Percentiles rank a stretch among this genome's conserved stretches.
Conservation (phyloP, 2,888 invertebrate genomes). For the Trypoxylon attenuatum region DNA sequence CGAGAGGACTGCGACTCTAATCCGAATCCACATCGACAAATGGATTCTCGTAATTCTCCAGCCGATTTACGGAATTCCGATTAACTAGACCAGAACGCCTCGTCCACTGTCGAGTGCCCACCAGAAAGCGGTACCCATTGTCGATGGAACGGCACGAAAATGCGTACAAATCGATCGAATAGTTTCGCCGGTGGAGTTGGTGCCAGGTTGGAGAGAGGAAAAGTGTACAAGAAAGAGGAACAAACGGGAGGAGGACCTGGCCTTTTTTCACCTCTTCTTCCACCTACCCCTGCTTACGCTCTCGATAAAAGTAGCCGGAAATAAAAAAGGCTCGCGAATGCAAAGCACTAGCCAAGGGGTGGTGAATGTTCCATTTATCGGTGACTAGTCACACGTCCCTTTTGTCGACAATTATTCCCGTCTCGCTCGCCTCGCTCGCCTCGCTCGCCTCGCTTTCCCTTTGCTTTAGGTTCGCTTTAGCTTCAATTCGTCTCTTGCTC, state of each 20-base stretch:
- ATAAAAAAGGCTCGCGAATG: not conserved
- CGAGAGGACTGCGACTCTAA: slow-evolving; percentile 33
- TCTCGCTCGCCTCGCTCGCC: not conserved
- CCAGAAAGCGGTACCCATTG: slow-evolving; percentile 33
- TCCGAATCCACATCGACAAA: slow-evolving; percentile 52
- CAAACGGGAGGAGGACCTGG: too few relatives aligned
- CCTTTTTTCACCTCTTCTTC: too few relatives aligned
- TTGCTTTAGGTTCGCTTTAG: not conserved
- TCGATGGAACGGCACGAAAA: slow-evolving; percentile 25
- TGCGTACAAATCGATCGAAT: slow-evolving; percentile 12
- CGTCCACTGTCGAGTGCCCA: too few relatives aligned
- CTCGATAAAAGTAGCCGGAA: not conserved
- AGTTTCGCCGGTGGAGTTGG: not conserved
- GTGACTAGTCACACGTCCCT: not conserved
- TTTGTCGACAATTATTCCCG: not conserved
- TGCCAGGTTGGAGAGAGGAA: not conserved
- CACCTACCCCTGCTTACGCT: too few relatives aligned
- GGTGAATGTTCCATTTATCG: not conserved
- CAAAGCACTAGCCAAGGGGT: too few relatives aligned
- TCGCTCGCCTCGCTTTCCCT: not conserved
- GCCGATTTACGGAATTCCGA: slow-evolving; percentile 53
- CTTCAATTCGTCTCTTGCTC: too few relatives aligned
- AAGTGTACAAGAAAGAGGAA: not conserved
- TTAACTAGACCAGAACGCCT: slow-evolving; percentile 44
- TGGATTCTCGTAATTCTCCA: slow-evolving; percentile 56